These are phyloP conservation scores for Alviniconcha marisindica DNA, from an alignment of 1,140 invertebrate genomes.

Conservation along the genomic window DNA sequence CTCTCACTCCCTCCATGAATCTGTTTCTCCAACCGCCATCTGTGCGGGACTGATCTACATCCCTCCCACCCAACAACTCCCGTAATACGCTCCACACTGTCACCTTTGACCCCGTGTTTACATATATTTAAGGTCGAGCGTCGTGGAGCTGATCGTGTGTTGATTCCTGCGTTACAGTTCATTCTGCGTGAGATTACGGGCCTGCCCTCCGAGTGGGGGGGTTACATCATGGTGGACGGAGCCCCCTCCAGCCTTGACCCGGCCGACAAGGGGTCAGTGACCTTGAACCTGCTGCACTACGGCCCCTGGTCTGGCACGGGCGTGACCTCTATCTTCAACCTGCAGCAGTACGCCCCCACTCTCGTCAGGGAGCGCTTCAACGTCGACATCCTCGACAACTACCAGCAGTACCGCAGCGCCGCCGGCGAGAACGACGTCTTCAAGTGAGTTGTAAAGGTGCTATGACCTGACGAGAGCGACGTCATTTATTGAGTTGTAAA, in stretches of 20 bases:
- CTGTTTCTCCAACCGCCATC: too few relatives aligned
- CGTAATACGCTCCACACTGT: too few relatives aligned
- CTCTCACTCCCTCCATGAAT: too few relatives aligned
- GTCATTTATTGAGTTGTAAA: too few relatives aligned
- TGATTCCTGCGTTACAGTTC: neutral
- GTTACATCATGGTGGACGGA: constrained; percentile 42
- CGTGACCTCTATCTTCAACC: constrained; percentile 5
- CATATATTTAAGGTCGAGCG: too few relatives aligned
- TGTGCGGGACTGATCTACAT: too few relatives aligned
- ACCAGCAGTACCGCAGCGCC: neutral
- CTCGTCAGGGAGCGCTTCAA: constrained; percentile 8
- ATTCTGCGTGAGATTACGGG: neutral
- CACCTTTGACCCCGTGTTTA: too few relatives aligned
- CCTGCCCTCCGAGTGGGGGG: constrained; percentile 46
- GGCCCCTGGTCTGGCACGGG: constrained; percentile 15
- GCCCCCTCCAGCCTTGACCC: neutral
- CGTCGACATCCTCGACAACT: constrained; percentile 16
- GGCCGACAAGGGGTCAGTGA: neutral
- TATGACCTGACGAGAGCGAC: too few relatives aligned
- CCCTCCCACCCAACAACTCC: too few relatives aligned
- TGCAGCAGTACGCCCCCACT: neutral
- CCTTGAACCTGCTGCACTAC: constrained; percentile 15
- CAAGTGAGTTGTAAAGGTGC: neutral
- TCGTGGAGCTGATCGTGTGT: neutral
- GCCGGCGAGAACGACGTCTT: constrained; percentile 13